Evolutionary conservation across 92 coral and sea anemone species (phyloP).

Genomic region (Isaurus tuberculatus): DNA sequence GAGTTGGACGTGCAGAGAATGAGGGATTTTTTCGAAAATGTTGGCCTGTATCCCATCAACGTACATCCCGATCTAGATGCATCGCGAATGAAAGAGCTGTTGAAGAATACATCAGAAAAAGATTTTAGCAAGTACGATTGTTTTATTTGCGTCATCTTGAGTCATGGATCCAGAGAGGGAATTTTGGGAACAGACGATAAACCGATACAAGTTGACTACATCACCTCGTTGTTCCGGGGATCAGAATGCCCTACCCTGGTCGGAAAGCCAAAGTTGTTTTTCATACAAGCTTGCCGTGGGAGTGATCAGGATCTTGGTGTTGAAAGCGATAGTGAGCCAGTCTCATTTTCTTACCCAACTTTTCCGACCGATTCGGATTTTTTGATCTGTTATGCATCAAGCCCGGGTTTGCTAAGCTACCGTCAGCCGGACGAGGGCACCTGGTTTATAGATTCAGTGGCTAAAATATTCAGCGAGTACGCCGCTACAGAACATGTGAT

Average conservation of each 20-base stretch:
- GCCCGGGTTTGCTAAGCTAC: constrained; percentile 82
- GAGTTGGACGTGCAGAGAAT: constrained; percentile 69
- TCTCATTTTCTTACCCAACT: constrained; percentile 55
- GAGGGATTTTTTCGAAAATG: constrained; percentile 66
- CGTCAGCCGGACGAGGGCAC: constrained; percentile 74
- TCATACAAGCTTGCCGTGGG: constrained; percentile 94
- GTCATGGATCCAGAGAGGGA: constrained; percentile 83
- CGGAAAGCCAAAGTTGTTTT: constrained; percentile 88
- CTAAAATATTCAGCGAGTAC: constrained; percentile 62
- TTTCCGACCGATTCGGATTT: constrained; percentile 88
- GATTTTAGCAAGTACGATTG: constrained; percentile 82
- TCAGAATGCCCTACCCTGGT: constrained; percentile 66
- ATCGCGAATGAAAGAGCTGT: constrained; percentile 58
- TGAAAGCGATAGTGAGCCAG: constrained; percentile 83
- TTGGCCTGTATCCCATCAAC: constrained; percentile 54
- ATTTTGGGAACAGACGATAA: constrained; percentile 80
- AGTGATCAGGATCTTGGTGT: constrained; percentile 56
- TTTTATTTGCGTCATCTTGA: constrained; percentile 85
- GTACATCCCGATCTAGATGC: constrained; percentile 43
- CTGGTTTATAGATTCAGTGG: constrained; percentile 78
- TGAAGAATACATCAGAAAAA: constrained; percentile 69
- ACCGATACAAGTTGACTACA: constrained; percentile 72
- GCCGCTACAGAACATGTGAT: constrained; percentile 74
- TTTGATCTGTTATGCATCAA: constrained; percentile 85
- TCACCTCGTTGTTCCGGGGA: constrained; percentile 75